Conservation (phyloP, 2,888 invertebrate genomes). For the Agrochola lychnidis region DNA sequence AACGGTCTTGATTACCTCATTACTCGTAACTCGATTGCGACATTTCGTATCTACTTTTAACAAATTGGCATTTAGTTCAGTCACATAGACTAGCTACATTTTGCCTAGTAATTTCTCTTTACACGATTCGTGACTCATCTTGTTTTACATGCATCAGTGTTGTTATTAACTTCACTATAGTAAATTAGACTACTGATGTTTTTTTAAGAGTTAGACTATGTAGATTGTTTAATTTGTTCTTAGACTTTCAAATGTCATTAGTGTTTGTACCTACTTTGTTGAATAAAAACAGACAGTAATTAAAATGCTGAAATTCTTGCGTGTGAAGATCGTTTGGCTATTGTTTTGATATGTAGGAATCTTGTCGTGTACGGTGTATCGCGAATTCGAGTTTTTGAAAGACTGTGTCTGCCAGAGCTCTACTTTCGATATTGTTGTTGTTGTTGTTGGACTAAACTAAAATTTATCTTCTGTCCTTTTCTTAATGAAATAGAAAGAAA, state of each 20-base stretch:
- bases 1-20: constrained; percentile 6
- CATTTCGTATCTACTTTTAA: constrained; percentile 46
- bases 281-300: constrained; percentile 11
- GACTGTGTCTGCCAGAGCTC: not conserved
- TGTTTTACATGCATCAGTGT: not conserved
- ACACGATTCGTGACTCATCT: constrained; percentile 23
- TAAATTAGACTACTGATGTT: constrained; percentile 4
- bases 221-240: constrained; percentile 20
- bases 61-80: constrained; percentile 52
- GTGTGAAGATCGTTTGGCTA: constrained; percentile 35
- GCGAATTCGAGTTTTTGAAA: constrained; percentile 1
- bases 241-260: constrained; percentile 24
- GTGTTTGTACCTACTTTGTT: constrained; percentile 1
- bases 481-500: no score
- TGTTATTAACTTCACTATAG: constrained; percentile 4
- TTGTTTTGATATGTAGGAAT: constrained; percentile 22
- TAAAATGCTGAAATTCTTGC: constrained; percentile 27
- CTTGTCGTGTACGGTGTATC: not conserved
- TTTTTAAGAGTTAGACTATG: not conserved
- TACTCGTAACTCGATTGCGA: constrained; percentile 20
- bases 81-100: not conserved
- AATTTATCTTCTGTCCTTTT: no score
- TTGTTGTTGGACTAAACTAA: no score
- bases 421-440: not conserved
- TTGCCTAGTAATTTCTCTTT: constrained; percentile 13